Evolutionary conservation across 2,797 vertebrate genomes (phyloP), one percentile per base, ranked within the genome.

Genomic region (Heliangelus exortis): DNA sequence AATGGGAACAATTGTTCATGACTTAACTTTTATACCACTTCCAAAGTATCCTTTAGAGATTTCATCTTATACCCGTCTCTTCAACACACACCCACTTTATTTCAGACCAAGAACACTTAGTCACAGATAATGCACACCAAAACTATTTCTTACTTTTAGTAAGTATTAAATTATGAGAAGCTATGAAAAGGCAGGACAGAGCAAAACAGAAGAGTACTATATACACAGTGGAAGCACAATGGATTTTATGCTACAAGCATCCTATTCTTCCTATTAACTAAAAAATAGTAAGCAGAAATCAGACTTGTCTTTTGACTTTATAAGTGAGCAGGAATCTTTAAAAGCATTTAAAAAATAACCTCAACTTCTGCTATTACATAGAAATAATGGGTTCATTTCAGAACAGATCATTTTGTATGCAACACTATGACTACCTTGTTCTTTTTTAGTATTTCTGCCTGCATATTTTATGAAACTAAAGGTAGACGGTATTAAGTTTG

Each of bases 151-250:
- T 45, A 48, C 2, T 43, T 74, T 22, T 29, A 3, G 9, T 31
- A 65, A 67, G 8, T 41, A 55, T 28, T 59, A 83, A 55, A 26
- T 20, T 0, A 0, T 31, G 18, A 61, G 15, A 69, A 54, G 5
- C 20, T 22, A 59, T 23, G 4, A 77, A 14, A 65, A 77, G 5
- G 14, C 21, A 74, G 11, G 3, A 65, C 7, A 45, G 5, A 54
- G 65, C 13, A 23, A 31, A 73, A 34, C 9, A 48, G 17, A 72
- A 61, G 26, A 65, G 28, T 29, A 73, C 22, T 69, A 8, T 15
- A 76, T 6, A 2, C 55, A 75, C 0, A 67, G 20, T 10, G 12
- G 33, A 76, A 80, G 28, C 19, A 55, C 9, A 55, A 12, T 21
- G 7, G 9, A 82, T 68, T 89, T 78, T 53, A 63, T 5, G 47